phyloP scores from a whole-genome alignment of 1,140 invertebrate genomes.

The Caerostris extrusa region DNA sequence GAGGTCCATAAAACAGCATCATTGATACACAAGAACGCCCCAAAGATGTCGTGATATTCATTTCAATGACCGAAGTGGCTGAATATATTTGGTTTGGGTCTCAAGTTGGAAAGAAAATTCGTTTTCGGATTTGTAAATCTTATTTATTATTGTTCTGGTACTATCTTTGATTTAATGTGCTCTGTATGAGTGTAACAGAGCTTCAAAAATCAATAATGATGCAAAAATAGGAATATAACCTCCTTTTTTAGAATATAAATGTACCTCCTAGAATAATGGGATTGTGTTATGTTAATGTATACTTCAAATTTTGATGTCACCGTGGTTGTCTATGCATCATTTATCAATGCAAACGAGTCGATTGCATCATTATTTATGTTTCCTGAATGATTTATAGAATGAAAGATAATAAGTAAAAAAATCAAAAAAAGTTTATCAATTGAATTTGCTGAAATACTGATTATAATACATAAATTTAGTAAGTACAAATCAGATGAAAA shows the following conservation, averaged over 20 bases:
- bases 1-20: constrained; percentile 62
- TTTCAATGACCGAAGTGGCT: constrained; percentile 6
- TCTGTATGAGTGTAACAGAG: background rate
- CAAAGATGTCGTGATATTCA: background rate
- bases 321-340: too few species aligned
- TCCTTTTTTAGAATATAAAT: background rate
- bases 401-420: too few species aligned
- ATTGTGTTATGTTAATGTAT: too few species aligned
- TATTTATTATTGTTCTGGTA: background rate
- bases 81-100: constrained; percentile 27
- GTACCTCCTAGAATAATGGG: too few species aligned
- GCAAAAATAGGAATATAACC: background rate
- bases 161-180: background rate
- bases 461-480: too few species aligned
- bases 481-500: too few species aligned
- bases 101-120: background rate
- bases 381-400: too few species aligned
- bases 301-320: too few species aligned
- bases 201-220: background rate
- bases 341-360: too few species aligned
- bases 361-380: too few species aligned
- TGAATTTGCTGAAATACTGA: too few species aligned
- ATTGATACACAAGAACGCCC: constrained; percentile 30
- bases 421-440: too few species aligned
- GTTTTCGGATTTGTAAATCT: background rate